Base-by-base conservation (phyloP, 2,888 invertebrate genomes). In the Arrhopalites spinosus region DNA sequence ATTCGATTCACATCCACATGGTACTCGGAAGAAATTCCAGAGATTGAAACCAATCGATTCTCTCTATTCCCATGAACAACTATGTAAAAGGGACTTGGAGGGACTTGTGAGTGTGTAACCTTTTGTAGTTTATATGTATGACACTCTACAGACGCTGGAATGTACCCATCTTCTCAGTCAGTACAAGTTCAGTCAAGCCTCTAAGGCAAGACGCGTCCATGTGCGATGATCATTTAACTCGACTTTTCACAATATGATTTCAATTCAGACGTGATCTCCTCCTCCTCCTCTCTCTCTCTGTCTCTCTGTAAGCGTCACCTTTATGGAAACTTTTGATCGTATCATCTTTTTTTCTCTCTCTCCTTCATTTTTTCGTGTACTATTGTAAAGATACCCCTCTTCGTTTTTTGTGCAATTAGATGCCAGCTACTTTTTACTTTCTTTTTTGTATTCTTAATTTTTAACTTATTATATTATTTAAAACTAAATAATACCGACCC, bases 21-120 rank as follows among this genome's bases (percentile, higher is more conserved):
- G 17, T 50, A n/a, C n/a, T 17, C 47, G 53, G 29, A 25, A 27
- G 50, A 69, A 69, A 50, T 53, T 30, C 27, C 17, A 1, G 69
- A 69, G 69, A 69, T 69, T 69, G 69, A 69, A 69, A 69, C 69
- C 69, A 69, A 69, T 69, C 69, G 69, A 69, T 69, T 69, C 69
- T 53, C 27, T 30, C 3, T 13, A 50, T 27, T 56, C 69, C 69
- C 27, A 23, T 25, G 45, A 36, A 66, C 43, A n/a, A 2, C 13
- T 13, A 43, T 66, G 66, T 66, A 7, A 36, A 11, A 63, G 43
- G 36, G 23, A 66, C 43, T 66, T 45, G 59, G 2, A 50, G 3
- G 50, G 7, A 45, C 15, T 7, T 45, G 45, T 45, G 45, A 11
- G 50, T 50, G 50, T 50, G 50, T 50, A 50, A 3, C 15, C 50